Base-by-base conservation (phyloP, 2,888 invertebrate species). In the Hypena proboscidalis region DNA sequence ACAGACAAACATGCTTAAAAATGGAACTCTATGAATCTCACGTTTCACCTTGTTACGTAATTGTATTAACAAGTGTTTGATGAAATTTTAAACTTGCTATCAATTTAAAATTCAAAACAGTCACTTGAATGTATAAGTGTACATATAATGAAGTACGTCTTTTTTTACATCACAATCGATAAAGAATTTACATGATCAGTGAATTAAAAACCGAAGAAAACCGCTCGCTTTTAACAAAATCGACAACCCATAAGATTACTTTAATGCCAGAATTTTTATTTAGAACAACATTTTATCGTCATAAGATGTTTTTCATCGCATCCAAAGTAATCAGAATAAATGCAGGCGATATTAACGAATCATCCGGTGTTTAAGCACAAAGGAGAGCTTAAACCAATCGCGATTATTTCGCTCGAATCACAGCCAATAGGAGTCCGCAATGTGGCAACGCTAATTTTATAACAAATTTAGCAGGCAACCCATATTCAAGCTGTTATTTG, bases 391-490 rank as follows among this genome's bases (percentile, higher is more conserved):
- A 55, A 63, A 58, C 65, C 57, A 71, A 75, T 77, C 61, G 61
- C 57, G 64, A 74, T 77, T 77, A 67, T 63, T 58, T n/a, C n/a
- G n/a, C 77, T 70, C 72, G 68, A 74, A 69, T 73, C 59, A 65
- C 68, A 49, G 43, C 57, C 48, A 59, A 63, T 54, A 62, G 46
- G 48, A 36, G 53, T 51, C 55, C 42, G 49, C 53, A 62, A 51
- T 60, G 66, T 67, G 69, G 66, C 62, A 73, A 62, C 48, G 37
- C 36, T 60, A 58, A 61, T 59, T 65, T 64, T 56, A 32, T 52
- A 56, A 56, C 40, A 46, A 46, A 49, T 56, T n/a, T n/a, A n/a
- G n/a, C n/a, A n/a, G n/a, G n/a, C n/a, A 30, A 30, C 6, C 26
- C 43, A 37, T 21, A 15, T 15, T 15, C 14, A 11, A 29, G 17